Base-by-base conservation (phyloP, 1,140 invertebrate genomes). In the Drosophila lacteicornis region DNA sequence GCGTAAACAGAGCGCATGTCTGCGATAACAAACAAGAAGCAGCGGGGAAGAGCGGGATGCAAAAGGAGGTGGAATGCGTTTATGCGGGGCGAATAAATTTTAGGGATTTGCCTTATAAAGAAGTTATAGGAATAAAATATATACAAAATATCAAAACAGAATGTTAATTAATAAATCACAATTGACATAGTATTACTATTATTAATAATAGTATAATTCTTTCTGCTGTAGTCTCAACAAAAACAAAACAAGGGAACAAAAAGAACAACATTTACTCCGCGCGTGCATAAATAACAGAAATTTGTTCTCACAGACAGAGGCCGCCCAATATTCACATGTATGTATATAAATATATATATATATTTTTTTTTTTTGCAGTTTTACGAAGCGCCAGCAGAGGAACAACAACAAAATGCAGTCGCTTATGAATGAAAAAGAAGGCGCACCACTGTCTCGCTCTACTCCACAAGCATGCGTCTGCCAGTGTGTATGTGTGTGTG, bases 1-100 rank as follows among this genome's bases (percentile, higher is more conserved):
- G 36, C 27, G 40, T 36, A 25, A 46, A 50, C 51, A 76, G 59
- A 63, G 84, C 85, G 85, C 84, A 88, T 88, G 84, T 67, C 80
- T 62, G 45, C 56, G 50, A 82, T 69, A 69, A 65, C 38, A 49
- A 75, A 42, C 38, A 45, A 43, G 5, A 43, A 25, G 11, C 19
- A 25, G 27, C 11, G 3, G 22, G 2, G 22, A 22, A 22, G 19
- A 33, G 27, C 12, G 6, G 17, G n/a, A 42, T 12, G 17, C 25
- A 19, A 27, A 27, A 42, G 50, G 17, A 62, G 17, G 19, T 15
- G 33, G 36, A 42, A 58, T 63, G 51, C 17, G 61, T 59, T 19
- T 56, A 53, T 55, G 49, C 33, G n/a, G 36, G 12, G 25, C 25
- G 15, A 30, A 30, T 25, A 19, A 30, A 42, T 43, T 19, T 57